These are phyloP conservation scores for Schlechtendalia chinensis DNA, from an alignment of 1,140 invertebrate species.

Conservation along the genomic window DNA sequence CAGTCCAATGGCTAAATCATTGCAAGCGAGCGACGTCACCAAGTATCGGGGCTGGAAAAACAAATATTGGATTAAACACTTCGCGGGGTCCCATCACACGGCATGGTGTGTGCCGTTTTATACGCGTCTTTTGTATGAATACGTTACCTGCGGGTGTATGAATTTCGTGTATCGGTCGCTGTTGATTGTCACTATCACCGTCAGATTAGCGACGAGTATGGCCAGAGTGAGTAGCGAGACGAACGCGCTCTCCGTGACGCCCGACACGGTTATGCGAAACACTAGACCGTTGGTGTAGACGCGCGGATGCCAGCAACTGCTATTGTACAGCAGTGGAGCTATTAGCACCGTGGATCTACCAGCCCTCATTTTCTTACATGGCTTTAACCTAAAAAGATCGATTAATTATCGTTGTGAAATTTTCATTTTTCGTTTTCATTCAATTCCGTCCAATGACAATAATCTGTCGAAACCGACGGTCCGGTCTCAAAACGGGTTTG, in stretches of 20 bases:
- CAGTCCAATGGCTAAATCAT: slow-evolving; percentile 79
- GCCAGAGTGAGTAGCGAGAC: slow-evolving; percentile 24
- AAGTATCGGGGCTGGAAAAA: slow-evolving; percentile 74
- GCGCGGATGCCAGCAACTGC: slow-evolving; percentile 35
- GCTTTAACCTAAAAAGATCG: slow-evolving; percentile 10
- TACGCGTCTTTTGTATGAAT: too few species aligned
- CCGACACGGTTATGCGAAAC: slow-evolving; percentile 15
- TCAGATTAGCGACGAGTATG: slow-evolving; percentile 33
- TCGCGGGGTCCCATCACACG: too few species aligned
- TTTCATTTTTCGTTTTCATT: too few species aligned
- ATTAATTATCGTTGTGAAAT: too few species aligned
- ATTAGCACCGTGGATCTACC: slow-evolving; percentile 31
- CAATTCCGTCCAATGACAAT: too few species aligned
- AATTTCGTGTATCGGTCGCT: slow-evolving; percentile 32
- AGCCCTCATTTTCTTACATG: slow-evolving; percentile 51
- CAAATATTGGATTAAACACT: too few species aligned
- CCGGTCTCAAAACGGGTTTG: too few species aligned
- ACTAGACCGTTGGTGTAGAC: slow-evolving; percentile 17
- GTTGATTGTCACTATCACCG: slow-evolving; percentile 33
- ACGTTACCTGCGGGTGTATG: slow-evolving; percentile 43
- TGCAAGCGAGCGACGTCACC: slow-evolving; percentile 76
- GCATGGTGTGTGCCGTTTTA: too few species aligned
- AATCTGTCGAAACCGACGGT: too few species aligned
- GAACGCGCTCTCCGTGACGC: slow-evolving; percentile 31
- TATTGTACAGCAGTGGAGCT: slow-evolving; percentile 23